Conservation (phyloP, 2,888 invertebrate species). For the Ceriagrion tenellum region DNA sequence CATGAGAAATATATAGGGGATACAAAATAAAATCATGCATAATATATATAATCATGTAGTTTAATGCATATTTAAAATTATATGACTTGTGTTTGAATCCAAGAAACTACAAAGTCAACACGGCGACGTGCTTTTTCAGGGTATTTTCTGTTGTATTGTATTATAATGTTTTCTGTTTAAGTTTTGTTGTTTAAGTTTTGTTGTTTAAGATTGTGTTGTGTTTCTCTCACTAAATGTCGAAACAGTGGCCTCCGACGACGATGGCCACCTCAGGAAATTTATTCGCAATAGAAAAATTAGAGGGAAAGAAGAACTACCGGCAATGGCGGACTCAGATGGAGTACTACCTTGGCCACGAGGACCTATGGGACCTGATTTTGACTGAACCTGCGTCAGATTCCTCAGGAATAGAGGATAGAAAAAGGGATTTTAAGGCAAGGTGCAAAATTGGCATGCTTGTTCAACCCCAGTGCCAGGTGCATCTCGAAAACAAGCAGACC, state of each 20-base stretch:
- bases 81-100: no score
- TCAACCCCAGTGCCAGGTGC: not conserved
- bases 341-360: not conserved
- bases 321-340: not conserved
- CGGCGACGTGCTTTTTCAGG: no score
- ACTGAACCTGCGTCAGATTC: not conserved
- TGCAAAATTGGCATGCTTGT: slow-evolving; percentile 2
- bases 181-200: no score
- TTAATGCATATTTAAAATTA: no score
- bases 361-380: not conserved
- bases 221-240: not conserved
- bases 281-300: no score
- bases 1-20: no score
- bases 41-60: no score
- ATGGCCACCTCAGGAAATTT: not conserved
- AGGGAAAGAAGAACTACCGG: not conserved
- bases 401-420: not conserved
- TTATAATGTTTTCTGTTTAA: no score
- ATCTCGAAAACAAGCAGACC: not conserved
- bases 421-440: not conserved
- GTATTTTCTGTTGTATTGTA: no score
- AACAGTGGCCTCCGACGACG: not conserved
- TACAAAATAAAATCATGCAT: no score
- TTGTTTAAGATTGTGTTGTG: not conserved
- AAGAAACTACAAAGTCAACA: no score